Percentiles rank a stretch among this genome's conserved stretches.
These are phyloP conservation scores for Spea multiplicata DNA, from an alignment of 2,113 vertebrate genomes.

Conservation along the genomic window DNA sequence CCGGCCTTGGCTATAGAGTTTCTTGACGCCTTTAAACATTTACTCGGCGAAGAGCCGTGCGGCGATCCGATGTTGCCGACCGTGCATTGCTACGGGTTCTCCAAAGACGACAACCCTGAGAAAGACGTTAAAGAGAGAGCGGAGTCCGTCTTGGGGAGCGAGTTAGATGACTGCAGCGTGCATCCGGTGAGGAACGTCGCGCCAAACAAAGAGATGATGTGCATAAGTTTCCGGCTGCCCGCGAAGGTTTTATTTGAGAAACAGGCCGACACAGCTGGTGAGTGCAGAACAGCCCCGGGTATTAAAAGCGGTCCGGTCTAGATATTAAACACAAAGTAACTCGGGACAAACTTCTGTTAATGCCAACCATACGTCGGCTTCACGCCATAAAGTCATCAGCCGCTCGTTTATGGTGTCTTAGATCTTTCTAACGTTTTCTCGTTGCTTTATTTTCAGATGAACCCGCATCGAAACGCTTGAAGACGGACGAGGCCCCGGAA, in stretches of 20 bases:
- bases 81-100: constrained; percentile 92
- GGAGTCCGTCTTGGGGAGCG: constrained; percentile 67
- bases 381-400: background rate
- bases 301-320: too few relatives aligned
- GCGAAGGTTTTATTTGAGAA: constrained; percentile 71
- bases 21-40: constrained; percentile 76
- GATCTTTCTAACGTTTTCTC: too few relatives aligned
- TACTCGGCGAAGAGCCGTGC: constrained; percentile 63
- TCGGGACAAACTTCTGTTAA: too few relatives aligned
- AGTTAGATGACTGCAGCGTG: constrained; percentile 73
- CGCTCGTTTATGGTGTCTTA: background rate
- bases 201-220: constrained; percentile 96
- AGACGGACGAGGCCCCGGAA: constrained; percentile 45
- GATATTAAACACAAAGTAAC: background rate
- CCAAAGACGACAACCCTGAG: constrained; percentile 75
- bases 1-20: constrained; percentile 89
- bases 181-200: constrained; percentile 90
- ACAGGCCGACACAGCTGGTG: constrained; percentile 63
- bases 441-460: constrained; percentile 61
- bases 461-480: constrained; percentile 77
- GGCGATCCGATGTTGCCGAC: constrained; percentile 65
- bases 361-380: too few relatives aligned
- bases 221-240: constrained; percentile 82
- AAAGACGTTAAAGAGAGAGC: constrained; percentile 75
- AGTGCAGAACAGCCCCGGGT: too few relatives aligned